A percentile compares a stretch with the other conserved stretches of the same genome.
Conservation (phyloP, 2,113 vertebrate species). For the Corynorhinus townsendii region DNA sequence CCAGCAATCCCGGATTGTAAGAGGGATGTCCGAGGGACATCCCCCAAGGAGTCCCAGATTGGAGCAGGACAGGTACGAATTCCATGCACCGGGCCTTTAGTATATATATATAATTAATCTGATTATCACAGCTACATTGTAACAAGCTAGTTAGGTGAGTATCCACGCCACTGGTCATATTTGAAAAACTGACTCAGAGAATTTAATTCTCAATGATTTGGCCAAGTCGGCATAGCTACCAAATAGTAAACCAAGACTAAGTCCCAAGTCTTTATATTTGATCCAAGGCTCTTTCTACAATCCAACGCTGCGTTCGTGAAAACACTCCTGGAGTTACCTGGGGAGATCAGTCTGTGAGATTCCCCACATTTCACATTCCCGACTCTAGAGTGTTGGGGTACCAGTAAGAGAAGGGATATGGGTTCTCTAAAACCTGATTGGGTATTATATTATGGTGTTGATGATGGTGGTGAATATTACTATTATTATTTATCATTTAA, state of each 20-base stretch:
- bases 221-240: not conserved
- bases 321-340: not conserved
- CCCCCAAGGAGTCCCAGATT: too few species aligned
- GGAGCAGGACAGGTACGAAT: too few species aligned
- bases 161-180: not conserved
- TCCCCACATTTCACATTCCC: not conserved
- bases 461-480: not conserved
- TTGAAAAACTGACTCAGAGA: not conserved
- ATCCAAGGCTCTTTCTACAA: not conserved
- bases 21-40: too few species aligned
- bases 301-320: not conserved
- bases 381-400: not conserved
- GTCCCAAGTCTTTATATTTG: not conserved
- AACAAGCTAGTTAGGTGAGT: not conserved
- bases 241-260: not conserved
- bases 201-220: not conserved
- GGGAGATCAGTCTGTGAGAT: not conserved
- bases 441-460: not conserved
- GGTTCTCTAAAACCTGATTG: not conserved
- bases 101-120: not conserved
- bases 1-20: too few species aligned
- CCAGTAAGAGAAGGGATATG: not conserved
- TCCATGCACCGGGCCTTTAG: too few species aligned
- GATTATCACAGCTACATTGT: not conserved
- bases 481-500: not conserved